Conservation (phyloP, 2,888 invertebrate genomes). For the Hydrotaea cyrtoneurina region DNA sequence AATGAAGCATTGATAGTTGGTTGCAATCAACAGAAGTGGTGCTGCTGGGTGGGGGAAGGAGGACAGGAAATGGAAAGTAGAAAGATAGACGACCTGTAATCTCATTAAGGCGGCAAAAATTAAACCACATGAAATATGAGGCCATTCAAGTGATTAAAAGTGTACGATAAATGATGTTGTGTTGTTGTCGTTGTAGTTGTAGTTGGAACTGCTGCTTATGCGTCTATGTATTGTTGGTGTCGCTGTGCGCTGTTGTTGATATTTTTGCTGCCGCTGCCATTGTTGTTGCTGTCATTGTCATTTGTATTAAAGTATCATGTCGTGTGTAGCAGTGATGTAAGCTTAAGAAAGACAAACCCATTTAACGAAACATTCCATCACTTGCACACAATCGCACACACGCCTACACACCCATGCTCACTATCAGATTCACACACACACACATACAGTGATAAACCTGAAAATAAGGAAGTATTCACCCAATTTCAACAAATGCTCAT, state of each 20-base stretch:
- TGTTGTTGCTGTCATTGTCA: constrained; percentile 45
- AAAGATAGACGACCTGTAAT: constrained; percentile 64
- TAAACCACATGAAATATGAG: constrained; percentile 64
- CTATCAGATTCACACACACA: neutral
- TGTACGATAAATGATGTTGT: constrained; percentile 48
- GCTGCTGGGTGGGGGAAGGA: neutral
- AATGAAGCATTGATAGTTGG: neutral
- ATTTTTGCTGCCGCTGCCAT: constrained; percentile 62
- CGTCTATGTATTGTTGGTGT: constrained; percentile 38
- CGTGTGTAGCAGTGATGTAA: constrained; percentile 48
- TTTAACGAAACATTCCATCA: constrained; percentile 48
- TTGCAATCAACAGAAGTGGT: neutral
- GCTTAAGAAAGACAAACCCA: constrained; percentile 43
- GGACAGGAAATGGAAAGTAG: constrained; percentile 1
- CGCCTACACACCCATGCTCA: neutral
- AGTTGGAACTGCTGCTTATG: neutral
- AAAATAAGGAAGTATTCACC: neutral
- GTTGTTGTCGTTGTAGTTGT: constrained; percentile 28
- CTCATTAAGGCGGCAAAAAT: constrained; percentile 63
- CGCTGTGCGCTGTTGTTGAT: constrained; percentile 61
- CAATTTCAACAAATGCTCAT: constrained; percentile 23
- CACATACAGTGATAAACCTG: neutral
- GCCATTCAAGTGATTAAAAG: constrained; percentile 58
- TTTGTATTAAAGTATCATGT: constrained; percentile 32
- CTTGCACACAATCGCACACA: constrained; percentile 1